Evolutionary conservation across 2,888 invertebrate genomes (phyloP).

Genomic region (Dorcus parallelipipedus): DNA sequence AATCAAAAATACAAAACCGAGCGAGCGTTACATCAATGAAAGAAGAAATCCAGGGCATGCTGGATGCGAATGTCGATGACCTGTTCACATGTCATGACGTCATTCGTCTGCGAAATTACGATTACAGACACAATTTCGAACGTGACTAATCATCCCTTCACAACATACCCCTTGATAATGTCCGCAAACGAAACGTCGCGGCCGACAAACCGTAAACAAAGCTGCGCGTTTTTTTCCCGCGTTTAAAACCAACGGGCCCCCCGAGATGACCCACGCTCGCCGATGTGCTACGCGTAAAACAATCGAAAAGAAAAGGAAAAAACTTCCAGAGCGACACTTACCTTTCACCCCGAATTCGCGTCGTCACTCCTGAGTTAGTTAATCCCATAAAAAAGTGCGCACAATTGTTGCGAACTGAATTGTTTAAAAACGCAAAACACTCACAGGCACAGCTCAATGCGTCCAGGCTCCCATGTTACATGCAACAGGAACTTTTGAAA

Average conservation of each 20-base stretch:
- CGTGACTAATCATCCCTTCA: no score
- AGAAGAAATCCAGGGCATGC: slow-evolving; percentile 23
- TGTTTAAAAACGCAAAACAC: background rate
- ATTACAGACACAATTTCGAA: no score
- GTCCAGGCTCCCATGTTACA: background rate
- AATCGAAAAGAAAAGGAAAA: background rate
- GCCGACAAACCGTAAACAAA: slow-evolving; percentile 9
- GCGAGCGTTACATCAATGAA: slow-evolving; percentile 12
- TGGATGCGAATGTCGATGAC: slow-evolving; percentile 24
- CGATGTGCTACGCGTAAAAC: background rate
- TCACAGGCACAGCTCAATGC: slow-evolving; percentile 4
- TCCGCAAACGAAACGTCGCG: background rate
- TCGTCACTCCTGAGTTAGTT: slow-evolving; percentile 7
- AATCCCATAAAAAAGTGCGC: slow-evolving; percentile 11
- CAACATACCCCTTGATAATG: background rate
- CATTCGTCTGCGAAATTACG: slow-evolving; percentile 2
- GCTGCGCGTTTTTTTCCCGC: background rate
- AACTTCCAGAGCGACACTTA: background rate
- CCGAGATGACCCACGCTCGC: no score
- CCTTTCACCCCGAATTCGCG: slow-evolving; percentile 14
- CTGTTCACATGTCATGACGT: slow-evolving; percentile 16
- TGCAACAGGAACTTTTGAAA: slow-evolving; percentile 3
- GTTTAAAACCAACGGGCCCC: no score
- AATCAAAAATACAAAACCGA: no score
- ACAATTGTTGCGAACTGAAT: slow-evolving; percentile 1